Base-by-base conservation (phyloP, 2,113 vertebrate genomes). In the Circaetus cinerascens region DNA sequence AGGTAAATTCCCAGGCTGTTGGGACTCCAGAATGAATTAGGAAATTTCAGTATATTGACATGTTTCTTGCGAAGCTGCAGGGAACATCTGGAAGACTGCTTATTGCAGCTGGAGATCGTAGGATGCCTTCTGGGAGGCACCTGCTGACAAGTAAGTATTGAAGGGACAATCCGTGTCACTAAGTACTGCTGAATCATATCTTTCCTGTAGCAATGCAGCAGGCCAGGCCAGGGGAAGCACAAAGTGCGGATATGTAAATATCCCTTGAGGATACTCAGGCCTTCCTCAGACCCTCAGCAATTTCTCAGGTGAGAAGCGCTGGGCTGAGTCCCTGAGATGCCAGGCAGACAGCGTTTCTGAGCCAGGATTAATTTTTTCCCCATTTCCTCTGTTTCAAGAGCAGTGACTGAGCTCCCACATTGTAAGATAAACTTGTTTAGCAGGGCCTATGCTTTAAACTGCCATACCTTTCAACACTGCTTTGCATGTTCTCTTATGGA, bases 401-500 rank as follows among this genome's bases (percentile, higher is more conserved):
- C 75, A 62, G 19, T 62, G 41, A 29, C 59, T 81, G 46, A 77
- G 19, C 32, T 38, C 19, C 22, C 22, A 27, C 23, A 12, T 12
- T 22, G 4, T 26, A 63, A 68, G 26, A 51, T 14, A 38, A 67
- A 36, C 10, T 26, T 30, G 9, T 60, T 89, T 72, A 30, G 23
- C 3, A 12, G n/a, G 11, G 3, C 34, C 45, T 46, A 4, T 56
- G 64, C 38, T 86, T 82, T 73, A 25, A 86, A 20, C 8, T 15
- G 18, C 40, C 15, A 7, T 36, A 23, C 7, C 18, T 66, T 74
- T 66, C n/a, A 69, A 23, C 38, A n/a, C 11, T 2, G 0, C 43
- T 32, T 11, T 0, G 0, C 16, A 2, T 18, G 27, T 32, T 62
- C 41, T 46, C 5, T 36, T 21, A 40, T 0, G 9, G 30, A 43